Percentiles rank a stretch among this genome's conserved stretches.
These are phyloP conservation scores for Lanistes nyassanus DNA, from an alignment of 1,140 invertebrate species.

Conservation along the genomic window DNA sequence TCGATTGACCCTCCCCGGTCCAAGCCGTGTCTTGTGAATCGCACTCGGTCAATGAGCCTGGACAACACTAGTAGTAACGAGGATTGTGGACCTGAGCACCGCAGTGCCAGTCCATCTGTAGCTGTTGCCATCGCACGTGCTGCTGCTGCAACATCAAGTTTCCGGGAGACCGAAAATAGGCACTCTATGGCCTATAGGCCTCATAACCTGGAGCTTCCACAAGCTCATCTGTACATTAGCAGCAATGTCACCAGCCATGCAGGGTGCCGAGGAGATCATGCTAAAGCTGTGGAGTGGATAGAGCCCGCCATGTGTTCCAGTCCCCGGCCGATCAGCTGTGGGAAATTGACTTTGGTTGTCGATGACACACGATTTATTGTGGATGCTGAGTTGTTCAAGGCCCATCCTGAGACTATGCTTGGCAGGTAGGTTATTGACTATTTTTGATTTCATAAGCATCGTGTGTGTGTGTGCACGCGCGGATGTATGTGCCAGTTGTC, in stretches of 20 bases:
- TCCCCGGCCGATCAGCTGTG: constrained; percentile 31
- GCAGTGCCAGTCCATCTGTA: constrained; percentile 50
- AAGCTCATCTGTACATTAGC: neutral
- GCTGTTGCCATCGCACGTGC: constrained; percentile 69
- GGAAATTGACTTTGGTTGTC: constrained; percentile 84
- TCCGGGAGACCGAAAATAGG: constrained; percentile 38
- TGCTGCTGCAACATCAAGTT: constrained; percentile 69
- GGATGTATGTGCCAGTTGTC: no score
- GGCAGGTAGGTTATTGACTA: constrained; percentile 75
- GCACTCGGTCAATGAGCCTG: constrained; percentile 62
- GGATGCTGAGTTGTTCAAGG: constrained; percentile 89
- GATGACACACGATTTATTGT: constrained; percentile 93
- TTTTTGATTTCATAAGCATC: no score
- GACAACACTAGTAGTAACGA: constrained; percentile 65
- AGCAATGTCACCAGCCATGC: constrained; percentile 1
- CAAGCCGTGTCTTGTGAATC: constrained; percentile 81
- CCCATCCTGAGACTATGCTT: constrained; percentile 92
- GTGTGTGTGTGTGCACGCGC: no score
- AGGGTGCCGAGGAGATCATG: constrained; percentile 16
- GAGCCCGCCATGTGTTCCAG: constrained; percentile 29
- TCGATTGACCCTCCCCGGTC: constrained; percentile 71
- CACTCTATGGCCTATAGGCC: neutral
- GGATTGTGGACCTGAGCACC: constrained; percentile 57
- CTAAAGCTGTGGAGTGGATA: constrained; percentile 24
- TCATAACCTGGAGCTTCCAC: neutral